Conservation (phyloP, 2,888 invertebrate species). For the Luffia ferchaultella region DNA sequence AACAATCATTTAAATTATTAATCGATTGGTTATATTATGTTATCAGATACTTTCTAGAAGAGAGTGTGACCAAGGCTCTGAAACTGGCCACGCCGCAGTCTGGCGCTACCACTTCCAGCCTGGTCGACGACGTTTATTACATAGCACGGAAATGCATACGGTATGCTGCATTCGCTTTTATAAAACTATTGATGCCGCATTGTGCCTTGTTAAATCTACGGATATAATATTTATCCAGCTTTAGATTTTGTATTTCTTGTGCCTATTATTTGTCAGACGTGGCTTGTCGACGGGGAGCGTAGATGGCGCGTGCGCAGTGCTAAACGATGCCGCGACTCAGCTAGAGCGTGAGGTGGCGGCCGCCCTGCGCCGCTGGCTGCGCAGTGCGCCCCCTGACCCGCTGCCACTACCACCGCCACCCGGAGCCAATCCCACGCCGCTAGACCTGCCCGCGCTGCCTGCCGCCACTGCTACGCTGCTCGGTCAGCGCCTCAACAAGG, state of each 20-base stretch:
- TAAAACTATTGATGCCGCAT: too few relatives aligned
- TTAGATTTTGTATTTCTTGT: too few relatives aligned
- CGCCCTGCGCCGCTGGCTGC: slow-evolving; percentile 75
- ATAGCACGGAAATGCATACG: slow-evolving; percentile 94
- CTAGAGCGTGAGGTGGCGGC: slow-evolving; percentile 86
- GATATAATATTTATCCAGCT: too few relatives aligned
- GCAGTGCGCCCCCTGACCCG: slow-evolving; percentile 45
- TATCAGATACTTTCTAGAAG: slow-evolving; percentile 86
- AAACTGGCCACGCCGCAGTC: slow-evolving; percentile 77
- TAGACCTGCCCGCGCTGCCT: slow-evolving; percentile 63
- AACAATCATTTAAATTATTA: too few relatives aligned
- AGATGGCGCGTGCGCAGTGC: slow-evolving; percentile 95
- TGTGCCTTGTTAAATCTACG: too few relatives aligned
- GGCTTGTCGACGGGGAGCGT: slow-evolving; percentile 91
- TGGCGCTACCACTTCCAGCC: slow-evolving; percentile 84
- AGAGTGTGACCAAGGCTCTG: slow-evolving; percentile 92
- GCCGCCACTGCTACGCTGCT: slow-evolving; percentile 66
- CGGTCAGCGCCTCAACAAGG: slow-evolving; percentile 79
- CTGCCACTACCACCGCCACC: slow-evolving; percentile 36
- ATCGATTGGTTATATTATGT: too few relatives aligned
- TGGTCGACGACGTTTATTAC: slow-evolving; percentile 98
- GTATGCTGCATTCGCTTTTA: too few relatives aligned
- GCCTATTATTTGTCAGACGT: slow-evolving; percentile 63
- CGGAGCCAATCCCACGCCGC: slow-evolving; percentile 40
- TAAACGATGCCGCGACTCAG: slow-evolving; percentile 90